Conservation (phyloP, 2,113 vertebrate species). For the Geococcyx californianus region DNA sequence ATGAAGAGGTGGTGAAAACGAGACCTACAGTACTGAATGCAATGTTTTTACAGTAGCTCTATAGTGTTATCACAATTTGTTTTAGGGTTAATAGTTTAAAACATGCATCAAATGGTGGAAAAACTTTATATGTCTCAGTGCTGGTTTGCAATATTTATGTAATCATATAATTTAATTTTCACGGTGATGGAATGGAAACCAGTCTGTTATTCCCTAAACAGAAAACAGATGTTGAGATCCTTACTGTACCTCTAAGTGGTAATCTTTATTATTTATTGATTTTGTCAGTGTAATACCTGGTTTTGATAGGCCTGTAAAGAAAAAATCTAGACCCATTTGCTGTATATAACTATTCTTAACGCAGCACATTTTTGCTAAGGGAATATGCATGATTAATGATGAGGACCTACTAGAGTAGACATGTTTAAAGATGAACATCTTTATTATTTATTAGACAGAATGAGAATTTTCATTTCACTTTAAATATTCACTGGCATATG, state of each 20-base stretch:
- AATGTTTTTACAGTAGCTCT: neutral
- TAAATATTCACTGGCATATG: neutral
- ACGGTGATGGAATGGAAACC: constrained; percentile 13
- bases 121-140: constrained; percentile 5
- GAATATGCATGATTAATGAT: constrained; percentile 51
- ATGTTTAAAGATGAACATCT: constrained; percentile 21
- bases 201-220: constrained; percentile 11
- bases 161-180: constrained; percentile 3
- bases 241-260: constrained; percentile 34
- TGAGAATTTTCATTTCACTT: constrained; percentile 24
- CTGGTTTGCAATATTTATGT: neutral
- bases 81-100: neutral
- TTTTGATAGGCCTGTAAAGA: constrained; percentile 57
- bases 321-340: constrained; percentile 20
- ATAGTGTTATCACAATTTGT: neutral
- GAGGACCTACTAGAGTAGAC: constrained; percentile 40
- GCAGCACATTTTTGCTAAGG: constrained; percentile 40
- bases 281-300: constrained; percentile 32
- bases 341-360: constrained; percentile 57
- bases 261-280: constrained; percentile 57
- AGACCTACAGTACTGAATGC: neutral
- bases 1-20: neutral
- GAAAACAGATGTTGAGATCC: constrained; percentile 21
- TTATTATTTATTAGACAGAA: constrained; percentile 54
- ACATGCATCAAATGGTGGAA: neutral